A percentile compares a stretch with the other conserved stretches of the same genome.
These are phyloP conservation scores for Aphelenchoides besseyi DNA, from an alignment of 1,140 invertebrate genomes.

Conservation along the genomic window DNA sequence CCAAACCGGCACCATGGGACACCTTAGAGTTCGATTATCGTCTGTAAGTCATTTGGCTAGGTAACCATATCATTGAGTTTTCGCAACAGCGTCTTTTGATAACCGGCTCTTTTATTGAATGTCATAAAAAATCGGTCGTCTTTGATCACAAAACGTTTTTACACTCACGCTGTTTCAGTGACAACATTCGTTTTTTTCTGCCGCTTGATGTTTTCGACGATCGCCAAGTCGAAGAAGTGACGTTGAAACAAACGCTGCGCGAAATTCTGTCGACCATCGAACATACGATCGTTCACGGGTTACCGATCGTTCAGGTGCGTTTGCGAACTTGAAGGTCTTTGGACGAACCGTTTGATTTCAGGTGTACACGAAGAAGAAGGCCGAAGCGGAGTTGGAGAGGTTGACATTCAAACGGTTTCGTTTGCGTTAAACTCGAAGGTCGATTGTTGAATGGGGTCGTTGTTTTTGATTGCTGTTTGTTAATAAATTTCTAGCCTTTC, in stretches of 20 bases:
- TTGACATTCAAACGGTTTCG: not conserved
- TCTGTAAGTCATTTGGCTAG: constrained; percentile 18
- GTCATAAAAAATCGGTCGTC: not conserved
- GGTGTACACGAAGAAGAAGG: constrained; percentile 33
- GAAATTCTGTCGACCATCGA: constrained; percentile 33
- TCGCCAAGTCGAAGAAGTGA: constrained; percentile 27
- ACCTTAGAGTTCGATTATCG: constrained; percentile 25
- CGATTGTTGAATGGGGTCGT: not conserved
- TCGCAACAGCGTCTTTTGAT: constrained; percentile 7
- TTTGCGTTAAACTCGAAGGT: not conserved
- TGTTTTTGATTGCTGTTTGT: not conserved
- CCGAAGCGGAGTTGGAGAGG: constrained; percentile 1
- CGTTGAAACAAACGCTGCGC: constrained; percentile 19
- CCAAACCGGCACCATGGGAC: constrained; percentile 51
- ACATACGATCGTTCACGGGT: constrained; percentile 37
- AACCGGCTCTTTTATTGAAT: not conserved
- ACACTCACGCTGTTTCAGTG: constrained; percentile 29
- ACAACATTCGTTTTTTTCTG: constrained; percentile 50
- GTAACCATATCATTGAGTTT: too few relatives aligned
- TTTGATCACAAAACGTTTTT: not conserved
- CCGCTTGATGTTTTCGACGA: constrained; percentile 43
- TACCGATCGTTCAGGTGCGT: constrained; percentile 49
- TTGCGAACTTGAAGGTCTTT: not conserved
- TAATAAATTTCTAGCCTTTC: not conserved
- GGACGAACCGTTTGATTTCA: constrained; percentile 26